Conservation (phyloP, 2,797 vertebrate species). For the Strix occidentalis region DNA sequence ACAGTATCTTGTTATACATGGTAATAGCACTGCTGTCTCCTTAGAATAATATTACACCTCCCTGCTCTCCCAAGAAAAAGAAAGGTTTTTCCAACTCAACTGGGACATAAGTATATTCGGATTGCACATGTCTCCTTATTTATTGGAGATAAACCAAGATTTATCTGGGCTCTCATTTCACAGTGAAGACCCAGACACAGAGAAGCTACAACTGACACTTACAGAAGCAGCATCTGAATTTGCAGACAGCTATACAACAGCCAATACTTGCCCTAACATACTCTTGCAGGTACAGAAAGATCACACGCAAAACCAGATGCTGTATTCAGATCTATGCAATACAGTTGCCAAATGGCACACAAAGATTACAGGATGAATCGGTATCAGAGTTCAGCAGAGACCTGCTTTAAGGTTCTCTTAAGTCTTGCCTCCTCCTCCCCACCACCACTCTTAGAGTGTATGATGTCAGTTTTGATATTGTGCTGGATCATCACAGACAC, state of each 20-base stretch:
- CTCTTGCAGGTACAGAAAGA: not conserved
- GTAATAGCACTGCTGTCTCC: not conserved
- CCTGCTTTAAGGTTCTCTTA: not conserved
- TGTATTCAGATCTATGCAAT: not conserved
- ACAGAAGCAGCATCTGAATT: not conserved
- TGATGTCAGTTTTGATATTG: not conserved
- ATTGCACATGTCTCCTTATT: not conserved
- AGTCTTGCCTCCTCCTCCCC: not conserved
- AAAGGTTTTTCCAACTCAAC: not conserved
- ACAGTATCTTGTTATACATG: not conserved
- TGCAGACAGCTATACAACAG: not conserved
- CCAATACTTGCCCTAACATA: not conserved
- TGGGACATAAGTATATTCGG: not conserved
- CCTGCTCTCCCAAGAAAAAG: not conserved
- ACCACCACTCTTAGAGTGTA: not conserved
- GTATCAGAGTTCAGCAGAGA: not conserved
- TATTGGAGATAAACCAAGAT: not conserved
- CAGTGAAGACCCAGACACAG: not conserved
- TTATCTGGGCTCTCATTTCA: not conserved
- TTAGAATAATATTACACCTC: not conserved
- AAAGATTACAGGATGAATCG: not conserved
- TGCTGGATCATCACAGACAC: not conserved
- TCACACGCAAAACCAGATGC: not conserved
- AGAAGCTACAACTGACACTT: not conserved
- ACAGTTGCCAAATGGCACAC: not conserved